Percentiles rank a stretch among this genome's conserved stretches.
These are phyloP conservation scores for Amazona vittata DNA, from an alignment of 2,113 vertebrate species.

Conservation along the genomic window DNA sequence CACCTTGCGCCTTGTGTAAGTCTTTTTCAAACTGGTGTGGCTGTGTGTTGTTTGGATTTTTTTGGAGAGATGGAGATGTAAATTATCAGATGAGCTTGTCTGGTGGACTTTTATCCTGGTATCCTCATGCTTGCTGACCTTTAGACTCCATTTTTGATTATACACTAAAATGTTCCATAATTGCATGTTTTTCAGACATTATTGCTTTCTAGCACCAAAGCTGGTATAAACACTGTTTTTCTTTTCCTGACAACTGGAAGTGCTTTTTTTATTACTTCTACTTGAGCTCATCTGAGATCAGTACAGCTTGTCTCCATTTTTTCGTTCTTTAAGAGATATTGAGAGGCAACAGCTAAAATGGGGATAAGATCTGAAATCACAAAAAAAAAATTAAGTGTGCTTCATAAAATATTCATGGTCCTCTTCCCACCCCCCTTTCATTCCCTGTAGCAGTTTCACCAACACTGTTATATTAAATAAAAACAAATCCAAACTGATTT, in stretches of 20 bases:
- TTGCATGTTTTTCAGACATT: not conserved
- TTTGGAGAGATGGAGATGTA: not conserved
- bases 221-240: not conserved
- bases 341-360: not conserved
- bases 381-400: not conserved
- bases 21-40: not conserved
- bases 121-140: not conserved
- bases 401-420: not conserved
- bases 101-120: not conserved
- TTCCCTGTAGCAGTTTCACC: not conserved
- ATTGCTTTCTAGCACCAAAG: constrained; percentile 19
- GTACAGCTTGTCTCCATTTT: not conserved
- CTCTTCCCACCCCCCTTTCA: not conserved
- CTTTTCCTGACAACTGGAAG: not conserved
- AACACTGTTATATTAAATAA: not conserved
- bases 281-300: not conserved
- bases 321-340: not conserved
- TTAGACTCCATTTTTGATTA: not conserved
- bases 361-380: not conserved
- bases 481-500: not conserved
- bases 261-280: not conserved
- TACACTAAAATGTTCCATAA: constrained; percentile 36
- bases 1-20: not conserved
- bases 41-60: not conserved
- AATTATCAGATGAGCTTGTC: not conserved